These are phyloP conservation scores for Coregonus ussuriensis DNA, from an alignment of 2,797 vertebrate genomes.

Conservation along the genomic window DNA sequence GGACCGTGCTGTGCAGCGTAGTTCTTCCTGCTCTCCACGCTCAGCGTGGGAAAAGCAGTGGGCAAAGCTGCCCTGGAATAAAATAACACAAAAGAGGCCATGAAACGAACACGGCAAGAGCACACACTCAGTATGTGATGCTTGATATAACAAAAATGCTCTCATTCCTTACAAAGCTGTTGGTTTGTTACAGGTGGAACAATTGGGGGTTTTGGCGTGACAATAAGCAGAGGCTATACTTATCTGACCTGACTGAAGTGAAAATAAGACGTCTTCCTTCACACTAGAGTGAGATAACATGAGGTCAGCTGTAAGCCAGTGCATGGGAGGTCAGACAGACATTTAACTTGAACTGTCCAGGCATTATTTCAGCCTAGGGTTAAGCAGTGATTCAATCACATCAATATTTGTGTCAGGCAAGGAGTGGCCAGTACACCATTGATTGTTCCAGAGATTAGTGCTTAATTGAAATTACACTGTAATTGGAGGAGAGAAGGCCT, in stretches of 20 bases:
- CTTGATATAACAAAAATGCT: slow-evolving; percentile 47
- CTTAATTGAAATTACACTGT: slow-evolving; percentile 29
- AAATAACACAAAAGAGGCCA: slow-evolving; percentile 55
- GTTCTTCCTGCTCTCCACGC: slow-evolving; percentile 71
- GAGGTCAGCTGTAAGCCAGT: background rate
- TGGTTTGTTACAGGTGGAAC: slow-evolving; percentile 16
- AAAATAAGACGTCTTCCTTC: background rate
- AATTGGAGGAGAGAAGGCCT: slow-evolving; percentile 12
- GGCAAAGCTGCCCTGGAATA: slow-evolving; percentile 64
- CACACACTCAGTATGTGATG: slow-evolving; percentile 50
- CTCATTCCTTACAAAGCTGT: slow-evolving; percentile 36
- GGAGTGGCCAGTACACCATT: slow-evolving; percentile 29
- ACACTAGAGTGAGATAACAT: background rate
- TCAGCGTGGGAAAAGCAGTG: slow-evolving; percentile 68
- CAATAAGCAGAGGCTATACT: slow-evolving; percentile 31
- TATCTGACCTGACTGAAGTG: slow-evolving; percentile 25
- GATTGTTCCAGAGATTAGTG: slow-evolving; percentile 45
- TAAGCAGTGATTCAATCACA: slow-evolving; percentile 37
- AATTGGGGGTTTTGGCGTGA: slow-evolving; percentile 34
- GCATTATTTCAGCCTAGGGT: slow-evolving; percentile 15
- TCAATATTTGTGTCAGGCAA: slow-evolving; percentile 32
- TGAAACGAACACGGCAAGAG: slow-evolving; percentile 47
- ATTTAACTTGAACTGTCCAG: background rate
- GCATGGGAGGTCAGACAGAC: background rate
- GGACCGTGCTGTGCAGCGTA: slow-evolving; percentile 65